Percentiles rank a stretch among this genome's conserved stretches.
Evolutionary conservation across 2,888 invertebrate species (phyloP).

Genomic region (Lasioglossum oenotherae): DNA sequence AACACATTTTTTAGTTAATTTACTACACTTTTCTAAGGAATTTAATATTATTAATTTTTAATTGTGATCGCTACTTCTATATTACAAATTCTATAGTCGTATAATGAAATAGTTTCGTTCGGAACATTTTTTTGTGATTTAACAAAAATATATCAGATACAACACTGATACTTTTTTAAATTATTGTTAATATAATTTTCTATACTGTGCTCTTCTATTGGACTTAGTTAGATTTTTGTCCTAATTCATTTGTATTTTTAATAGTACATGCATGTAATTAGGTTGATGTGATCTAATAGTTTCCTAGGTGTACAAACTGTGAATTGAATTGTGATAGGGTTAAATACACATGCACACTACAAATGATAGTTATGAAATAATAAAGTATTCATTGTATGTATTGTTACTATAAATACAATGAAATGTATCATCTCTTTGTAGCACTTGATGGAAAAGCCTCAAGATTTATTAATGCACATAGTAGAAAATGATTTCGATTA

Average conservation of each 20-base stretch:
- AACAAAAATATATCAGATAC: neutral
- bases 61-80: neutral
- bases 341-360: neutral
- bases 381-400: neutral
- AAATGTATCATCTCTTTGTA: constrained; percentile 59
- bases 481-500: constrained; percentile 78
- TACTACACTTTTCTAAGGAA: neutral
- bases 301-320: neutral
- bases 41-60: neutral
- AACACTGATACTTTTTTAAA: neutral
- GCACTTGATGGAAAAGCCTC: constrained; percentile 76
- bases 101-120: neutral
- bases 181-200: neutral
- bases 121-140: neutral
- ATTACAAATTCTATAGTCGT: neutral
- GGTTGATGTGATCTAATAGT: neutral
- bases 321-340: too few species aligned
- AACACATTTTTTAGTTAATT: neutral
- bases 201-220: neutral
- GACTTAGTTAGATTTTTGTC: neutral
- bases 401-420: constrained; percentile 6
- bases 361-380: neutral
- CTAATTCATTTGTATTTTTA: neutral
- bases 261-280: neutral
- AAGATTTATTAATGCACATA: constrained; percentile 75